Evolutionary conservation across 1,140 invertebrate genomes (phyloP).

Genomic region (Doryteuthis pealeii): DNA sequence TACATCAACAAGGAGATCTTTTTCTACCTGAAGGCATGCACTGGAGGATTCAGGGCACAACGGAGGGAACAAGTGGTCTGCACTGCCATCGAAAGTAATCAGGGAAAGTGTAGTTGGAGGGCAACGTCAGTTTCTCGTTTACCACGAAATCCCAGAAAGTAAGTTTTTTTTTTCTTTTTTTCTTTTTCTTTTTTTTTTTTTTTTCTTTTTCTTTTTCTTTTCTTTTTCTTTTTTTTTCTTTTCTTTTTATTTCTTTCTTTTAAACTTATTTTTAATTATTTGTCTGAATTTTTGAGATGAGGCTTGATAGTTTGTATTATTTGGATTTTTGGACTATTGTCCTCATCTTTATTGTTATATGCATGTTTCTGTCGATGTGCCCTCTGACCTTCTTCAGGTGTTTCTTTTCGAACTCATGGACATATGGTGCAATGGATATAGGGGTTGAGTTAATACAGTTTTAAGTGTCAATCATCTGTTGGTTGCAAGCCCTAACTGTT

Average conservation of each 20-base stretch:
- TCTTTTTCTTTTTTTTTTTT: neutral
- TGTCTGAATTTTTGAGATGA: too few relatives aligned
- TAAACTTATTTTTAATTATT: too few relatives aligned
- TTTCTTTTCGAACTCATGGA: too few relatives aligned
- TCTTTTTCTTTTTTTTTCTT: neutral
- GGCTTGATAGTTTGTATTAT: too few relatives aligned
- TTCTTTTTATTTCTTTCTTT: neutral
- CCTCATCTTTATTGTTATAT: too few relatives aligned
- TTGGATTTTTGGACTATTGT: too few relatives aligned
- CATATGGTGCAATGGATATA: too few relatives aligned
- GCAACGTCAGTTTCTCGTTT: conserved; percentile 31
- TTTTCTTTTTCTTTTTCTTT: neutral
- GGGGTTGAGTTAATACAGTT: too few relatives aligned
- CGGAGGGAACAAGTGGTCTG: conserved; percentile 46
- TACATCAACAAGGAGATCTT: conserved; percentile 52
- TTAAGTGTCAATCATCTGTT: too few relatives aligned
- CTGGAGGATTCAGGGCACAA: conserved; percentile 35
- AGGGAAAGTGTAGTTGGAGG: conserved; percentile 48
- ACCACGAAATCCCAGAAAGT: neutral
- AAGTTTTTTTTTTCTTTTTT: neutral
- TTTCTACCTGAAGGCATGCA: conserved; percentile 33
- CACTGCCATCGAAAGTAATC: conserved; percentile 48
- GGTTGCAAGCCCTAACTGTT: too few relatives aligned
- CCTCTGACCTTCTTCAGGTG: too few relatives aligned
- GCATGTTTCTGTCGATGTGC: too few relatives aligned